These are phyloP conservation scores for Aix galericulata DNA, from an alignment of 2,113 vertebrate species.

Conservation along the genomic window DNA sequence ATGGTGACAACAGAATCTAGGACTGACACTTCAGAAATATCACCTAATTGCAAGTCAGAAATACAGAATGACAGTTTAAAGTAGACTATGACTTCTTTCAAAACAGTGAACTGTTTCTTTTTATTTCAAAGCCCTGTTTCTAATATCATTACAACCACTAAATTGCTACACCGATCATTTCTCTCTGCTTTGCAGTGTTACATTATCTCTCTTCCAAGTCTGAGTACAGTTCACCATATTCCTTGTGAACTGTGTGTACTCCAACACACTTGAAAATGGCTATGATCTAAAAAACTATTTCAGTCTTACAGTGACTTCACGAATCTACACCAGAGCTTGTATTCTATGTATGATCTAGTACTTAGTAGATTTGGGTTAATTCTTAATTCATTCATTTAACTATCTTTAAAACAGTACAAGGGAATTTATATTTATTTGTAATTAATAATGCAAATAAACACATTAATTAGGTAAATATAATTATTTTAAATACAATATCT, in stretches of 20 bases:
- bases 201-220: conserved; percentile 8
- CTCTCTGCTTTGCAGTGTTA: conserved; percentile 42
- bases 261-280: background rate
- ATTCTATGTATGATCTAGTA: background rate
- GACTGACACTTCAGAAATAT: conserved; percentile 79
- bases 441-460: background rate
- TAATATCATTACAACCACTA: conserved; percentile 58
- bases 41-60: conserved; percentile 81
- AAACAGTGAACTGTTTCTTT: conserved; percentile 66
- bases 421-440: background rate
- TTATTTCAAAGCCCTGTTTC: conserved; percentile 68
- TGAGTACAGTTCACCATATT: conserved; percentile 10
- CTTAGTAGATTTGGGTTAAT: background rate
- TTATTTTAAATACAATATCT: background rate
- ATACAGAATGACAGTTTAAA: conserved; percentile 79
- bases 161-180: conserved; percentile 57
- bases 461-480: background rate
- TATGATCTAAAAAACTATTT: background rate
- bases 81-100: conserved; percentile 75
- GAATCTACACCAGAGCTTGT: background rate
- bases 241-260: background rate
- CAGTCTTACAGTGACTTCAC: background rate
- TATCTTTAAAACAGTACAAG: background rate
- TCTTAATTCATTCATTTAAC: background rate
- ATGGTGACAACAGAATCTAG: conserved; percentile 74